Conservation (phyloP, 2,797 vertebrate species). For the Euphonia xanthogaster region DNA sequence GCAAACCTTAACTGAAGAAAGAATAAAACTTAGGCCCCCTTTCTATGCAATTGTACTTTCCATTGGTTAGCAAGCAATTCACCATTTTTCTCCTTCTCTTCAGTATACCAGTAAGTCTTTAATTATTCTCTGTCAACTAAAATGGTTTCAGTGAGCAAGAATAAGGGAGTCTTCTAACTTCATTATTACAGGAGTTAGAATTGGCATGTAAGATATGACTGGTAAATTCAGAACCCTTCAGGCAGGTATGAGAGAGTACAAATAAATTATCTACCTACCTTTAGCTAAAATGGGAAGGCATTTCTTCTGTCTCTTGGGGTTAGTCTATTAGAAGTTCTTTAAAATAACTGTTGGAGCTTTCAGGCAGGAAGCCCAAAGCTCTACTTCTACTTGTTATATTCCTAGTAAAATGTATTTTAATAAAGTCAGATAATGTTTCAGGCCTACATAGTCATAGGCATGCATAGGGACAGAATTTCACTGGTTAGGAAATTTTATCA, state of each 20-base stretch:
- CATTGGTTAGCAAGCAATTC: neutral
- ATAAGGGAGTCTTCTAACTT: neutral
- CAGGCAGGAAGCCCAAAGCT: neutral
- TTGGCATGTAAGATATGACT: neutral
- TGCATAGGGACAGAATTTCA: neutral
- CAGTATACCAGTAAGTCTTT: neutral
- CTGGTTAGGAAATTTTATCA: neutral
- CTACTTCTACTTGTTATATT: neutral
- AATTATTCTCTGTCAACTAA: neutral
- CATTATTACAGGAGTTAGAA: neutral
- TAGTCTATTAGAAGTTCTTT: neutral
- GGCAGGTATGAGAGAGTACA: neutral
- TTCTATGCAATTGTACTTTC: neutral
- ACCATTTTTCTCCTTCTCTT: neutral
- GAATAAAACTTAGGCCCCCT: neutral
- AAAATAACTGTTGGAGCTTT: neutral
- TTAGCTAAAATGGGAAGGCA: neutral
- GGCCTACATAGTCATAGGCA: neutral
- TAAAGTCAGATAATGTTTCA: neutral
- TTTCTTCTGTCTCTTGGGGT: neutral
- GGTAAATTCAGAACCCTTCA: neutral
- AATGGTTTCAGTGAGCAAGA: neutral
- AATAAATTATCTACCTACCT: slow-evolving; percentile 1
- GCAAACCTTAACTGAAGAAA: neutral
- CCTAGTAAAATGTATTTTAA: neutral